Base-by-base conservation (phyloP, 1,140 invertebrate species). In the Teleogryllus occipitalis region DNA sequence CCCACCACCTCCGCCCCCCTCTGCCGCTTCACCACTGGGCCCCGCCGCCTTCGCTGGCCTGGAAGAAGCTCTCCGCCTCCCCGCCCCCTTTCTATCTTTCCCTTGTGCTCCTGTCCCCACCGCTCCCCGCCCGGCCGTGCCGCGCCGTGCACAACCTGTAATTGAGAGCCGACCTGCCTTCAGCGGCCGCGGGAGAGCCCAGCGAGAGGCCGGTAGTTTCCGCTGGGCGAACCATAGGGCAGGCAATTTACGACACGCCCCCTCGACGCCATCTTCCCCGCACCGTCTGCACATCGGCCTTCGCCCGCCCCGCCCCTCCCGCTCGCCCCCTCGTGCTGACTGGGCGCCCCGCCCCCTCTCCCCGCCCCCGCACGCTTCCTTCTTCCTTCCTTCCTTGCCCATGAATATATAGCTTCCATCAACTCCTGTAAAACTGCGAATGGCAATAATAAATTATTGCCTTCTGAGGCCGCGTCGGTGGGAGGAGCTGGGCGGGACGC, bases 381-480 rank as follows among this genome's bases (percentile, higher is more conserved):
- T 10, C 10, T 65, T 65, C 54, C 54, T 65, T 65, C 54, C 54
- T 65, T 65, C 18, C 10, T 10, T 18, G 54, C 54, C 0, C 54
- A 65, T 65, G 54, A 65, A 65, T 65, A 65, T 65, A 65, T 65
- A 65, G 54, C 54, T 65, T 65, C 54, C 54, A 65, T 65, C 54
- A 65, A 7, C 54, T 65, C 54, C 54, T 65, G 54, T 65, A 65
- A 65, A 65, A 65, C 54, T 65, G 54, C 54, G 18, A 65, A 65
- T 65, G 54, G 54, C 54, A 65, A 65, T 65, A 65, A 65, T 65
- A 65, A 65, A 65, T 65, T 65, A 65, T 65, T 65, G 54, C 54
- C 54, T 65, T 18, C 54, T 39, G 27, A 39, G 27, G 27, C 27
- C 27, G 27, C 27, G 27, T 39, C 27, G 5, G 27, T 39, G 27